These are phyloP conservation scores for Neosalanx taihuensis DNA, from an alignment of 2,797 vertebrate genomes.

Conservation along the genomic window DNA sequence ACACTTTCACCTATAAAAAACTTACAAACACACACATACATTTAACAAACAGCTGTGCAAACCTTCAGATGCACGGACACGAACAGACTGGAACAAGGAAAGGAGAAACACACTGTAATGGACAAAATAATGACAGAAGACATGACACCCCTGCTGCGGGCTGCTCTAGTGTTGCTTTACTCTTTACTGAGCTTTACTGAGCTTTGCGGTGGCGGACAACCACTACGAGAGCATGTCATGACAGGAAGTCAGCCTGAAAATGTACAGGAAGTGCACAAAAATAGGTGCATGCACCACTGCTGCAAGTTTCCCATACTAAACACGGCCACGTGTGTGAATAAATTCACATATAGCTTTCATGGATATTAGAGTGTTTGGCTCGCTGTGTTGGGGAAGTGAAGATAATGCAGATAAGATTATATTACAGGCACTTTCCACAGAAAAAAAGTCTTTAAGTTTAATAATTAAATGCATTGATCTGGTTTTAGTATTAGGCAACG, in stretches of 20 bases:
- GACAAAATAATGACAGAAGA: too few species aligned
- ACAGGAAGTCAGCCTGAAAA: slow-evolving; percentile 72
- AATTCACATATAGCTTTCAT: slow-evolving; percentile 16
- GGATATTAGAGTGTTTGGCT: too few species aligned
- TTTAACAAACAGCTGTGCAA: background rate
- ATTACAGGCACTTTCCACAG: background rate
- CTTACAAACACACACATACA: slow-evolving; percentile 6
- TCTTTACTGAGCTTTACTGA: slow-evolving; percentile 39
- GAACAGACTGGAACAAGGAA: background rate
- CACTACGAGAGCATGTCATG: slow-evolving; percentile 48
- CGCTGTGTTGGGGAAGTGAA: background rate
- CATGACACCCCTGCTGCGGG: background rate
- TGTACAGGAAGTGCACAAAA: slow-evolving; percentile 65
- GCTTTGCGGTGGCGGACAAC: slow-evolving; percentile 64
- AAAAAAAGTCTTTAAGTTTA: background rate
- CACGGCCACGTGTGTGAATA: slow-evolving; percentile 14
- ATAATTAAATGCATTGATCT: background rate
- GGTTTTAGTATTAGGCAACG: background rate
- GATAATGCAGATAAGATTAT: background rate
- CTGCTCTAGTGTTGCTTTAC: slow-evolving; percentile 10
- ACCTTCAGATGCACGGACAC: background rate
- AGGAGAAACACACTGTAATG: too few species aligned
- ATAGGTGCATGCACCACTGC: slow-evolving; percentile 42
- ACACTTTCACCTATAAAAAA: background rate
- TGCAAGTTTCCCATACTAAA: slow-evolving; percentile 39